Conservation (phyloP, 2,113 vertebrate genomes). For the Oriolus oriolus region DNA sequence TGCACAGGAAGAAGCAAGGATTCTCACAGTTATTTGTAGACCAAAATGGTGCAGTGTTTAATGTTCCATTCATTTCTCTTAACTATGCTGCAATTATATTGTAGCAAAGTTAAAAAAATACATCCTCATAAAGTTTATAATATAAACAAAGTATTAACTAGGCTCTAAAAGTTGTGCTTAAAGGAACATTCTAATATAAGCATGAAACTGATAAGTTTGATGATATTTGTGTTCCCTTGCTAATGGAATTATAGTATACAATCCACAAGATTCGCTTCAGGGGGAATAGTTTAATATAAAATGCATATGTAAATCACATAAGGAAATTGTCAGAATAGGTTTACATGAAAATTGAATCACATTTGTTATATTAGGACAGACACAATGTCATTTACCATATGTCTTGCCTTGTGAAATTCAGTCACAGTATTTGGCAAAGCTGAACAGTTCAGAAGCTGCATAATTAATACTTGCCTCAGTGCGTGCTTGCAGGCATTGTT, state of each 20-base stretch:
- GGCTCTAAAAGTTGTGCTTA: not conserved
- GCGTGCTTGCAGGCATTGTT: not conserved
- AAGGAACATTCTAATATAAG: not conserved
- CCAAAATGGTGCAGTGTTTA: not conserved
- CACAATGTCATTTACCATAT: slow-evolving; percentile 9
- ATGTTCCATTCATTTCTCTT: not conserved
- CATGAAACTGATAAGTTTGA: not conserved
- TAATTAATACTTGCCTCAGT: not conserved
- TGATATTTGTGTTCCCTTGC: not conserved
- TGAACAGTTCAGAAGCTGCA: not conserved
- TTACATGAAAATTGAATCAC: not conserved
- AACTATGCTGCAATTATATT: not conserved
- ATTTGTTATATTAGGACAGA: not conserved
- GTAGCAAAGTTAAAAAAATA: not conserved
- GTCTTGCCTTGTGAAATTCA: slow-evolving; percentile 5
- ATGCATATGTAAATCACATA: slow-evolving; percentile 12
- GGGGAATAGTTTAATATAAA: not conserved
- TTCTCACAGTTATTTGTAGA: not conserved
- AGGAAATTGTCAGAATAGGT: slow-evolving; percentile 20
- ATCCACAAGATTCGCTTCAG: not conserved
- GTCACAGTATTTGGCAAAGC: not conserved
- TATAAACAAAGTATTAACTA: not conserved
- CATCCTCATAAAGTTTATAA: not conserved
- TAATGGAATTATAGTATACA: not conserved
- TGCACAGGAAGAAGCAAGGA: not conserved